Conservation (phyloP, 2,888 invertebrate species). For the Rhagonycha lutea region DNA sequence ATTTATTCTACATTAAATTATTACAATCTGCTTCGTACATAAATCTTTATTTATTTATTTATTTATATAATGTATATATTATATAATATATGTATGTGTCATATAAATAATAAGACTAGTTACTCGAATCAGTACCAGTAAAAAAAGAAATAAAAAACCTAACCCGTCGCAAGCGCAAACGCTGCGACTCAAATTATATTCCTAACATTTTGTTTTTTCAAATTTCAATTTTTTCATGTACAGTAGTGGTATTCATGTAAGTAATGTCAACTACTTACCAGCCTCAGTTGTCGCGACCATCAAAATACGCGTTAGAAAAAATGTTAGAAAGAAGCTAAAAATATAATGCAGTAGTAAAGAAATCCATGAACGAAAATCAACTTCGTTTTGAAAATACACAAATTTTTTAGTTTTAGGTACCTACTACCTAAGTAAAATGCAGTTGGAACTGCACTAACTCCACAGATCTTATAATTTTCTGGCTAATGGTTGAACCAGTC, state of each 20-base stretch:
- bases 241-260: not conserved
- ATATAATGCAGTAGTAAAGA: not conserved
- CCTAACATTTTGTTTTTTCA: not conserved
- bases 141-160: conserved; percentile 29
- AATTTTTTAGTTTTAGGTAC: not conserved
- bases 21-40: not conserved
- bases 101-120: conserved; percentile 35
- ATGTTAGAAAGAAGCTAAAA: not conserved
- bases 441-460: not conserved
- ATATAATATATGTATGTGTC: not conserved
- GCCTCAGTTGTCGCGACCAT: not conserved
- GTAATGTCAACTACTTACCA: not conserved
- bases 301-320: not conserved
- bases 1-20: not conserved
- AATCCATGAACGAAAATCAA: not conserved
- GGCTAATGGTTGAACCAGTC: not conserved
- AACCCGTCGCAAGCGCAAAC: conserved; percentile 27
- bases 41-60: not conserved
- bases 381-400: not conserved
- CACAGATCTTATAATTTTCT: not conserved
- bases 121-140: conserved; percentile 36
- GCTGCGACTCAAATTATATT: not conserved
- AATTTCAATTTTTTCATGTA: not conserved
- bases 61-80: not conserved
- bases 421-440: not conserved